These are phyloP conservation scores for Netelia virgata DNA, from an alignment of 2,888 invertebrate genomes.

Conservation along the genomic window DNA sequence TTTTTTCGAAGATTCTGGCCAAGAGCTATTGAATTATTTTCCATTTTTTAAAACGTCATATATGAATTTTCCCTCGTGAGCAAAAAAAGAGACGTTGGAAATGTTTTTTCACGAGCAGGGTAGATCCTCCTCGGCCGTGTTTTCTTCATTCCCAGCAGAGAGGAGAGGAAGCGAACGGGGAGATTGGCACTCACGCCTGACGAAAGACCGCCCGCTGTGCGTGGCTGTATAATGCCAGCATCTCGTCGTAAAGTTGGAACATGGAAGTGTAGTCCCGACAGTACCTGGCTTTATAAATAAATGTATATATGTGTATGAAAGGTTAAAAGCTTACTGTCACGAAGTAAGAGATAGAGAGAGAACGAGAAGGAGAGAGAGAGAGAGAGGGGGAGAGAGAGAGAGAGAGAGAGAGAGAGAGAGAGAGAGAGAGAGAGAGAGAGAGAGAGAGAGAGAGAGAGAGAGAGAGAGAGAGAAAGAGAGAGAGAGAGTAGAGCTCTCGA, in stretches of 20 bases:
- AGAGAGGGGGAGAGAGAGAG: constrained; percentile 3
- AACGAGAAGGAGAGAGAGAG: constrained; percentile 20
- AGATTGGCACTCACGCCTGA: constrained; percentile 16
- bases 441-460: constrained; percentile 25
- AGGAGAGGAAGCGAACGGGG: background rate
- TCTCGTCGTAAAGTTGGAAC: constrained; percentile 47
- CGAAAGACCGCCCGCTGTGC: constrained; percentile 8
- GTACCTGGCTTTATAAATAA: constrained; percentile 30
- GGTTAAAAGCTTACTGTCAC: constrained; percentile 13
- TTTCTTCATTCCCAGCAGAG: background rate
- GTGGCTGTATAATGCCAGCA: background rate
- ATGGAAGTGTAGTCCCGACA: constrained; percentile 43
- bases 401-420: too few species aligned
- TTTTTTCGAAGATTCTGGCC: too few species aligned
- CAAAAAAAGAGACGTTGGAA: too few species aligned
- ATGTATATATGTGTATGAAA: constrained; percentile 16
- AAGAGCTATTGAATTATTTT: too few species aligned
- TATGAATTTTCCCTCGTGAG: too few species aligned
- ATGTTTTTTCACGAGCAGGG: background rate
- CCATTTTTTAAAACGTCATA: too few species aligned
- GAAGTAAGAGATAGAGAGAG: background rate
- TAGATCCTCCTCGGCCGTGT: background rate
- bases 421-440: background rate
- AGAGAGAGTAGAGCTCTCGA: background rate
- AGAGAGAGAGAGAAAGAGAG: background rate